These are phyloP conservation scores for Pseudochirops corinnae DNA, from an alignment of 2,797 vertebrate genomes.

Conservation along the genomic window DNA sequence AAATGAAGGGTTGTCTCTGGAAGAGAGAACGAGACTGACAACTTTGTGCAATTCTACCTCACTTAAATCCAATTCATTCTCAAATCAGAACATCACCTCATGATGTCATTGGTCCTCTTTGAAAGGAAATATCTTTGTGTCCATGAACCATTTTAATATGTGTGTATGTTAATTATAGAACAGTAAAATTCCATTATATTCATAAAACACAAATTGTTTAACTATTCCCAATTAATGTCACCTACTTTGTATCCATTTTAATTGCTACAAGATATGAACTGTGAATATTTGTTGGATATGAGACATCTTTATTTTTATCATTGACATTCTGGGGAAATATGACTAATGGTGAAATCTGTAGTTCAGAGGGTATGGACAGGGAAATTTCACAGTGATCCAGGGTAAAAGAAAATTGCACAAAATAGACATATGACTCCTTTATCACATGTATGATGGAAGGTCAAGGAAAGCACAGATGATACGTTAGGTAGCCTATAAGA, in stretches of 20 bases:
- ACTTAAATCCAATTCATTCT: background rate
- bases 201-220: background rate
- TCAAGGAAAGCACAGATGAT: background rate
- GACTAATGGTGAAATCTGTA: background rate
- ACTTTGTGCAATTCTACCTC: background rate
- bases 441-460: background rate
- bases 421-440: background rate
- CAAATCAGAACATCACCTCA: background rate
- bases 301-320: background rate
- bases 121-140: too few species aligned
- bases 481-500: background rate
- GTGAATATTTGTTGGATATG: background rate
- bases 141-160: too few species aligned
- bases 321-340: background rate
- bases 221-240: background rate
- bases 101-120: background rate
- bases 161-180: too few species aligned
- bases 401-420: background rate
- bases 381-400: background rate
- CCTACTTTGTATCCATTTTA: background rate
- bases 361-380: background rate
- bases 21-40: background rate
- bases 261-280: background rate
- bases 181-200: background rate
- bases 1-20: background rate